phyloP scores from a whole-genome alignment of 2,113 vertebrate genomes.

The Apodemus speciosus region DNA sequence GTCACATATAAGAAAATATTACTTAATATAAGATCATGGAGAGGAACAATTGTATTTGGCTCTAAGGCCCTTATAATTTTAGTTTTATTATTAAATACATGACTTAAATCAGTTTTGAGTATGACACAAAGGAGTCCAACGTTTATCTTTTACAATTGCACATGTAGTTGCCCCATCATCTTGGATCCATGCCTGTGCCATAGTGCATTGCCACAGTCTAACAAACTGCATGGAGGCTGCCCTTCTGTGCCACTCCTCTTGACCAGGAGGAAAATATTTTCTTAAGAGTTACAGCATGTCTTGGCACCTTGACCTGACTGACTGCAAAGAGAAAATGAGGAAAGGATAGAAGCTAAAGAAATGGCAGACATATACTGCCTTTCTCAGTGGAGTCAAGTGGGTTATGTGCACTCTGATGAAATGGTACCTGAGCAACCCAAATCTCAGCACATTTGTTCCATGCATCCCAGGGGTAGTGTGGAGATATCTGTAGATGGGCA shows the following conservation, averaged over 20 bases:
- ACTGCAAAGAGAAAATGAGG: background rate
- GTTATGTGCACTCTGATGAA: background rate
- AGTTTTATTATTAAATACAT: background rate
- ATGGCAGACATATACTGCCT: background rate
- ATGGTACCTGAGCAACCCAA: no score
- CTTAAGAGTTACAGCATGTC: background rate
- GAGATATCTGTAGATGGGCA: background rate
- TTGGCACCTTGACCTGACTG: background rate
- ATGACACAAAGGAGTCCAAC: background rate
- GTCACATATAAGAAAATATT: background rate
- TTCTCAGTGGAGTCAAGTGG: background rate
- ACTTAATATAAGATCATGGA: background rate
- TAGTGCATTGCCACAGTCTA: background rate
- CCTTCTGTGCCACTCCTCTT: background rate
- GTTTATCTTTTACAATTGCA: background rate
- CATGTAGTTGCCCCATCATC: no score
- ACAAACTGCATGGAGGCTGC: no score
- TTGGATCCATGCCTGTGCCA: background rate
- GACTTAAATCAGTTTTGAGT: background rate
- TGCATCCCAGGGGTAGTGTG: background rate
- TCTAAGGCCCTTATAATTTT: background rate
- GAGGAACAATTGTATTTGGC: background rate
- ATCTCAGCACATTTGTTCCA: background rate
- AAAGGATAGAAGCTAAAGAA: background rate
- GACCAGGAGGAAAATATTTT: background rate